Base-by-base conservation (phyloP, 1,140 invertebrate genomes). In the Octopus bimaculoides region DNA sequence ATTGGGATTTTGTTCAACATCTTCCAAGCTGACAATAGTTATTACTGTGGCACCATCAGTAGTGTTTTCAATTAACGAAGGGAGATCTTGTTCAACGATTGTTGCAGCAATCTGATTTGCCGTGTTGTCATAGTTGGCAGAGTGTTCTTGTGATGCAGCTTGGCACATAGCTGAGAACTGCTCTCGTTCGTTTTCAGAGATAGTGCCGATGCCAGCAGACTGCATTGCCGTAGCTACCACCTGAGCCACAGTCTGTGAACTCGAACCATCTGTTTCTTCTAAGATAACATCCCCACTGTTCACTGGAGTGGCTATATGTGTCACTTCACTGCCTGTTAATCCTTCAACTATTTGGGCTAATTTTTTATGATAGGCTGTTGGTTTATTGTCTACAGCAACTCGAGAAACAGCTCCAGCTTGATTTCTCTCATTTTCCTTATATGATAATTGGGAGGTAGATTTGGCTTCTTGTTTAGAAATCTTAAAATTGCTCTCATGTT, bases 221-320 rank as follows among this genome's bases (percentile, higher is more conserved):
- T 75, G 74, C 74, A 75, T 75, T 5, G 74, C 74, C 6, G 17
- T 53, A 41, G 74, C 74, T 4, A 75, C 74, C 26, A 75, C 74
- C 26, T 75, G 74, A 6, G 74, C 74, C 74, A 75, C 74, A 6
- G 74, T 53, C 74, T 75, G 74, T 9, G 74, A 52, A 41, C 52
- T 14, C 6, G 20, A 41, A 4, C 5, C 74, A 52, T 75, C 74
- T 17, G 8, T 52, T 52, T 52, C 52, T 52, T 75, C 20, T 9
- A 75, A 14, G 8, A 75, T 53, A 9, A 52, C 74, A 52, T 53
- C 74, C 1, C 52, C 17, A 7, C 14, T 52, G 17, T 75, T 75
- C 5, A 75, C n/a, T 7, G 26, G 41, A 2, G 74, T 75, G 8
- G 74, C 74, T 6, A 75, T 53, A 41, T 75, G 74, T 9, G 66